These are phyloP conservation scores for Lithosia quadra DNA, from an alignment of 2,888 invertebrate genomes.

Conservation along the genomic window DNA sequence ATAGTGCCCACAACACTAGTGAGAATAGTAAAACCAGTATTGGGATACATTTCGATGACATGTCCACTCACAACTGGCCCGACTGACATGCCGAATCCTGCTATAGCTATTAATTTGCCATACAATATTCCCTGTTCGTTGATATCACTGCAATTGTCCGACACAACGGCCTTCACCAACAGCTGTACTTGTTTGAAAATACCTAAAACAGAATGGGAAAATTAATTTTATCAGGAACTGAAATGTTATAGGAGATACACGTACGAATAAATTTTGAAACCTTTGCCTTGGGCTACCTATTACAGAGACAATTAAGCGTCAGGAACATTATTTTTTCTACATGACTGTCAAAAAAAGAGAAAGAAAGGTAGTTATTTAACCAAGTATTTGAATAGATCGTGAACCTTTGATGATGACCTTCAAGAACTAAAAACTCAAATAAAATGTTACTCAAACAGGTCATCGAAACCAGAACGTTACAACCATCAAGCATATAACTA, in stretches of 20 bases:
- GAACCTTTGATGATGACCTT: too few relatives aligned
- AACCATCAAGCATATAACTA: too few relatives aligned
- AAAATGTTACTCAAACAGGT: too few relatives aligned
- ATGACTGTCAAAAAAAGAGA: too few relatives aligned
- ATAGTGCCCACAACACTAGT: slow-evolving; percentile 59
- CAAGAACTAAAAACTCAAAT: too few relatives aligned
- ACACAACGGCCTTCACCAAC: slow-evolving; percentile 85
- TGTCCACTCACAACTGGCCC: slow-evolving; percentile 89
- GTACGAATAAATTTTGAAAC: not conserved
- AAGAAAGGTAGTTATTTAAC: too few relatives aligned
- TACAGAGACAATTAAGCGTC: too few relatives aligned
- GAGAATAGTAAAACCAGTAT: slow-evolving; percentile 83
- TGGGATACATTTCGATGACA: slow-evolving; percentile 75
- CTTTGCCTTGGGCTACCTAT: not conserved
- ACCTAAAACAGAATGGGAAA: slow-evolving; percentile 70
- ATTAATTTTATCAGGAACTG: not conserved
- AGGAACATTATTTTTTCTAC: too few relatives aligned
- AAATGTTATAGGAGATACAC: too few relatives aligned
- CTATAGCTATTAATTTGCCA: slow-evolving; percentile 86
- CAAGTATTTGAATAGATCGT: too few relatives aligned
- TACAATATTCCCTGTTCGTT: slow-evolving; percentile 81
- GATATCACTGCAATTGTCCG: slow-evolving; percentile 82
- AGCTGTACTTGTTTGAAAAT: slow-evolving; percentile 89
- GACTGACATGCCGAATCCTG: slow-evolving; percentile 86
- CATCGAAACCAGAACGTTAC: too few relatives aligned